These are phyloP conservation scores for Copidosoma floridanum DNA, from an alignment of 1,140 invertebrate genomes.

Conservation along the genomic window DNA sequence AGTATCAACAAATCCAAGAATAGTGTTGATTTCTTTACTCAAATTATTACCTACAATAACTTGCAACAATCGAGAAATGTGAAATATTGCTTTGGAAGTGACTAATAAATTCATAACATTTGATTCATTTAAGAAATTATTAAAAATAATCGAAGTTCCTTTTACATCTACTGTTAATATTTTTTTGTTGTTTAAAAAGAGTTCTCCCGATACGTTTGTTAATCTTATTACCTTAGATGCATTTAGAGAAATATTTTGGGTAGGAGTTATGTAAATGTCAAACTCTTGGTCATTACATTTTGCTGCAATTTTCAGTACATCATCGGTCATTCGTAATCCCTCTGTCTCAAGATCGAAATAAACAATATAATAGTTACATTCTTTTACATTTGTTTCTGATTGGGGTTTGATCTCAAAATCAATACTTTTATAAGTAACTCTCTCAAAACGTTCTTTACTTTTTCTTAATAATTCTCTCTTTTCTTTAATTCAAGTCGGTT, in stretches of 20 bases:
- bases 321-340: conserved; percentile 13
- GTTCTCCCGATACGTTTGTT: not conserved
- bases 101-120: too few species aligned
- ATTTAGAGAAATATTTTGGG: conserved; percentile 1
- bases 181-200: too few species aligned
- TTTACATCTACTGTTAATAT: too few species aligned
- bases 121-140: too few species aligned
- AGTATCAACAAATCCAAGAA: too few species aligned
- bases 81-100: conserved; percentile 21
- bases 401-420: conserved; percentile 5
- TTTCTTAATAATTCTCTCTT: conserved; percentile 16
- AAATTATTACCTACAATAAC: too few species aligned
- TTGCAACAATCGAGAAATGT: too few species aligned
- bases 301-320: conserved; percentile 30
- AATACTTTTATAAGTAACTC: conserved; percentile 13
- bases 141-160: too few species aligned
- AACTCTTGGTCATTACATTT: conserved; percentile 9
- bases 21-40: too few species aligned
- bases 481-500: conserved; percentile 12
- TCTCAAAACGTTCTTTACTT: conserved; percentile 13
- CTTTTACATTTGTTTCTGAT: not conserved
- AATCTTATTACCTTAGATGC: conserved; percentile 1
- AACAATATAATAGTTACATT: conserved; percentile 9
- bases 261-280: conserved; percentile 22
- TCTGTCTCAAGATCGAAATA: conserved; percentile 30